These are phyloP conservation scores for Nebria ingens DNA, from an alignment of 1,140 invertebrate species.

Conservation along the genomic window DNA sequence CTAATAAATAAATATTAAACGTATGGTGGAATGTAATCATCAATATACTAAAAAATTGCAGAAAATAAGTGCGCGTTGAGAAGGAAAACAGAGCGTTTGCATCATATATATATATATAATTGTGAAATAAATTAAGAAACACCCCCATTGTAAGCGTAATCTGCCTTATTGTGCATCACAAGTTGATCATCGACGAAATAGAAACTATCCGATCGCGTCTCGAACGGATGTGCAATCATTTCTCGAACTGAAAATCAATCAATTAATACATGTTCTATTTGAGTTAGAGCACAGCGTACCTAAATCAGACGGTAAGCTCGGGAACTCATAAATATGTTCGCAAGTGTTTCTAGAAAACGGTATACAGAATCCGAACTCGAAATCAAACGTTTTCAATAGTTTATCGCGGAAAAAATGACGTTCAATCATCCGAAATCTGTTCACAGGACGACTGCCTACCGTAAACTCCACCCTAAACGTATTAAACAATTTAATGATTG, in stretches of 20 bases:
- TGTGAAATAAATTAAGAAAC: constrained; percentile 29
- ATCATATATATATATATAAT: too few relatives aligned
- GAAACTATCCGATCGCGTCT: constrained; percentile 96
- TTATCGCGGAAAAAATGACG: constrained; percentile 92
- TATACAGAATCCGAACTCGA: constrained; percentile 99
- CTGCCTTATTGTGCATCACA: constrained; percentile 99
- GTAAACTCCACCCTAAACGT: constrained; percentile 86
- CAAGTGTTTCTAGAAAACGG: constrained; percentile 95
- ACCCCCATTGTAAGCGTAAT: constrained; percentile 86
- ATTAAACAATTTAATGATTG: too few relatives aligned
- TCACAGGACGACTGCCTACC: constrained; percentile 82
- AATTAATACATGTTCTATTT: neutral
- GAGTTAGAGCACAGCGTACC: constrained; percentile 48
- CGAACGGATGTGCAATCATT: constrained; percentile 93
- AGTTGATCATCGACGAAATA: constrained; percentile 96
- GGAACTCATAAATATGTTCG: constrained; percentile 99
- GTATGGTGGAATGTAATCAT: too few relatives aligned
- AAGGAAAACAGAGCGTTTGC: too few relatives aligned
- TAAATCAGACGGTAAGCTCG: constrained; percentile 70
- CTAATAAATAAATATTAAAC: too few relatives aligned
- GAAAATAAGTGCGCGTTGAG: too few relatives aligned
- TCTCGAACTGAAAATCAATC: constrained; percentile 70
- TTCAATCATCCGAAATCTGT: constrained; percentile 98
- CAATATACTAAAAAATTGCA: too few relatives aligned
- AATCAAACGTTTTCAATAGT: constrained; percentile 96